These are phyloP conservation scores for Stenotaenia linearis DNA, from an alignment of 2,888 invertebrate genomes.

Conservation along the genomic window DNA sequence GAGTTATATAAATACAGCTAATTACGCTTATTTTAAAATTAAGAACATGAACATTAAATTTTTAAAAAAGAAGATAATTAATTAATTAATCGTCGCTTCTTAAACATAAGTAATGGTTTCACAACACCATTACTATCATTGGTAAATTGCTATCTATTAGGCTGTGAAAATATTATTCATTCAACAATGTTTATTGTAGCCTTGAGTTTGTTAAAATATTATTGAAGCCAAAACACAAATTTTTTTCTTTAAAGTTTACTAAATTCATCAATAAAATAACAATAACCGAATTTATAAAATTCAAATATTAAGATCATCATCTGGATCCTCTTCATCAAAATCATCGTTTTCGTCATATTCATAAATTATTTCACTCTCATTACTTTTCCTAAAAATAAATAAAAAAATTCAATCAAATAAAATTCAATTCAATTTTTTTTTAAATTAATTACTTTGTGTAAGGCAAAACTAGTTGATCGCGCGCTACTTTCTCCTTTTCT, in stretches of 20 bases:
- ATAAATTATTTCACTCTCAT: conserved; percentile 35
- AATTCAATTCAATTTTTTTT: neutral
- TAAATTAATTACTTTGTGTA: conserved; percentile 52
- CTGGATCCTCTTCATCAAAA: conserved; percentile 42
- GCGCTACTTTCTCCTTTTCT: conserved; percentile 58
- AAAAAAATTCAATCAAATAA: neutral
- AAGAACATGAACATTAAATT: too few relatives aligned
- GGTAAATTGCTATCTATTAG: too few relatives aligned
- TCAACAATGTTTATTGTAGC: too few relatives aligned
- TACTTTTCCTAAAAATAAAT: neutral
- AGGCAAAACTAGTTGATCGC: conserved; percentile 57
- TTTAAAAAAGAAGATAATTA: too few relatives aligned
- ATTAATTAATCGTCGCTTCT: too few relatives aligned
- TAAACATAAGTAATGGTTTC: too few relatives aligned
- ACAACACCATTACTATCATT: too few relatives aligned
- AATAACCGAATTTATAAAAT: neutral
- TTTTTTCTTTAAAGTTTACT: neutral
- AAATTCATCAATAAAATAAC: neutral
- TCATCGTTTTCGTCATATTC: conserved; percentile 40
- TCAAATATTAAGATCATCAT: conserved; percentile 41
- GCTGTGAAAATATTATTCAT: too few relatives aligned
- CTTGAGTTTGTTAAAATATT: too few relatives aligned
- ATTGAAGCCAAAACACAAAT: too few relatives aligned
- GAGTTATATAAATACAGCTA: too few relatives aligned
- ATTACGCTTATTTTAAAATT: too few relatives aligned